Base-by-base conservation (phyloP, 2,888 invertebrate genomes). In the Toxonevra muliebris region DNA sequence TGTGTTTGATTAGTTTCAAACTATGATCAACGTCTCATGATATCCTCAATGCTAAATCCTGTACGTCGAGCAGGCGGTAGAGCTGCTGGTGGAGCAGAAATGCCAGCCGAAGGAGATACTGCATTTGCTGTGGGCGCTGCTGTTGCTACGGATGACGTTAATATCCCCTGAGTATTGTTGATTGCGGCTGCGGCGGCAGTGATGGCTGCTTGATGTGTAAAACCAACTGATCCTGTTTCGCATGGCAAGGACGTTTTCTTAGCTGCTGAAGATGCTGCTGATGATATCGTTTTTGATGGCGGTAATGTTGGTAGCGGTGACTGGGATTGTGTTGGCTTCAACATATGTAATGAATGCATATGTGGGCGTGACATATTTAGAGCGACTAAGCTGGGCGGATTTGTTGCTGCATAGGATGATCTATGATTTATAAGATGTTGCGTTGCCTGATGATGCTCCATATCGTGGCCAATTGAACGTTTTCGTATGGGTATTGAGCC, bases 1-100 rank as follows among this genome's bases (percentile, higher is more conserved):
- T 30, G 30, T 30, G 30, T 30, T 30, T 30, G 30, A 30, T 30
- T 30, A 30, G 30, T 30, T 30, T 30, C 30, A 30, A 30, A 30
- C 7, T 30, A 4, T 48, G 7, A 12, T 88, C 88, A 93, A 85
- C 94, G 92, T 79, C 94, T 89, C 95, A 95, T 94, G 75, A 95
- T 94, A 76, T 95, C 95, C 80, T 94, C 95, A 87, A 95, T 95
- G 81, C 94, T 94, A 84, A 95, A 95, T 17, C 95, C 95, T 80
- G 93, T 93, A 79, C 92, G 92, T 75, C 92, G 88, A 11, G 90
- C 77, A 15, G 88, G 86, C 57, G 1, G 65, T 41, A n/a, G 11
- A 53, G 60, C 9, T 61, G 61, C 7, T 61, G 61, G 3, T 20
- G 63, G 15, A 40, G 55, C 55, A 20, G 30, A 7, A 77, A 74